phyloP scores from a whole-genome alignment of 2,888 invertebrate species.

The Hoplodrina ambigua region DNA sequence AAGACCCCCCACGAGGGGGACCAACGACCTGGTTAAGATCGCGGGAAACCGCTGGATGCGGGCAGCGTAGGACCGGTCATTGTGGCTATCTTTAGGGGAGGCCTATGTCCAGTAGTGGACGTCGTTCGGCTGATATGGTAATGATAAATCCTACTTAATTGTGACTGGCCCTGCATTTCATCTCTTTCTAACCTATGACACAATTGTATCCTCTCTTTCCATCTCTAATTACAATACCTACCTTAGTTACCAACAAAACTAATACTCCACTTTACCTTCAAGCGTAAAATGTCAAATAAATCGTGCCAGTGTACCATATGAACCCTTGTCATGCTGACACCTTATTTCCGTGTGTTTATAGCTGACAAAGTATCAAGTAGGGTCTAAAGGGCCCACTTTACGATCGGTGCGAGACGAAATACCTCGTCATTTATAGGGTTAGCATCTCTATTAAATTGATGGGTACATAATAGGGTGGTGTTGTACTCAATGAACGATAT shows the following conservation, averaged over 20 bases:
- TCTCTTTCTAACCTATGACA: neutral
- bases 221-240: slow-evolving; percentile 27
- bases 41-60: too few species aligned
- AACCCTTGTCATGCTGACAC: slow-evolving; percentile 67
- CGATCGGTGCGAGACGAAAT: slow-evolving; percentile 54
- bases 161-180: too few species aligned
- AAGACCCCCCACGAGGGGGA: too few species aligned
- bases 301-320: slow-evolving; percentile 48
- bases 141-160: too few species aligned
- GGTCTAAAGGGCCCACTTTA: slow-evolving; percentile 56
- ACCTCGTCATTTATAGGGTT: slow-evolving; percentile 51
- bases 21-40: too few species aligned
- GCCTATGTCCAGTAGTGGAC: too few species aligned
- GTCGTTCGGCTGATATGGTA: too few species aligned
- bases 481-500: slow-evolving; percentile 5
- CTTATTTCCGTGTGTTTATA: slow-evolving; percentile 67
- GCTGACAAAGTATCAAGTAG: slow-evolving; percentile 64
- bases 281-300: slow-evolving; percentile 59
- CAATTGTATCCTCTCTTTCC: neutral
- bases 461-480: slow-evolving; percentile 31
- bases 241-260: slow-evolving; percentile 38
- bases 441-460: slow-evolving; percentile 52
- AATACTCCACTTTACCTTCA: slow-evolving; percentile 37
- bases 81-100: too few species aligned
- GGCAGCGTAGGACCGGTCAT: too few species aligned